phyloP scores from a whole-genome alignment of 2,888 invertebrate genomes.

The Andricus curvator region DNA sequence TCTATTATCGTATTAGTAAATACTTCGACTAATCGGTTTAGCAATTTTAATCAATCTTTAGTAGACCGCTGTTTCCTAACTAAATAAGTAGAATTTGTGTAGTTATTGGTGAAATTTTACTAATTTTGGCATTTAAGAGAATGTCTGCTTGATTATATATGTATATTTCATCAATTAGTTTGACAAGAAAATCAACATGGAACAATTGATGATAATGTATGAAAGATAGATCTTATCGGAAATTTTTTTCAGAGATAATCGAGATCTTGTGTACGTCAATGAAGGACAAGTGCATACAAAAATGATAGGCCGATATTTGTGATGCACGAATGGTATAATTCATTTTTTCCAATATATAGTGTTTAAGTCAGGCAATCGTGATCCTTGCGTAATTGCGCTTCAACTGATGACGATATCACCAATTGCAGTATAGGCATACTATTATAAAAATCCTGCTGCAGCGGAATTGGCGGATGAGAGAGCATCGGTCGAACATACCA shows the following conservation, averaged over 20 bases:
- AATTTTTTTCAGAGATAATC: background rate
- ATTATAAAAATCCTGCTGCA: background rate
- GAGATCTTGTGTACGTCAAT: background rate
- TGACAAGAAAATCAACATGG: no score
- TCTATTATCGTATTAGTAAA: no score
- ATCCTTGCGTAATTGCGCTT: constrained; percentile 14
- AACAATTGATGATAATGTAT: no score
- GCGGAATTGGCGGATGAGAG: constrained; percentile 10
- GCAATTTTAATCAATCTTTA: no score
- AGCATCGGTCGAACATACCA: constrained; percentile 8
- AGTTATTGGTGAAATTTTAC: no score
- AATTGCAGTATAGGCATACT: constrained; percentile 1
- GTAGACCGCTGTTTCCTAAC: no score
- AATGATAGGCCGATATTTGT: background rate
- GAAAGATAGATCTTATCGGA: background rate
- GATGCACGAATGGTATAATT: background rate
- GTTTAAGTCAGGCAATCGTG: background rate
- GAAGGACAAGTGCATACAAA: background rate
- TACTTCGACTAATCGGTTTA: no score
- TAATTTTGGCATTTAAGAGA: no score
- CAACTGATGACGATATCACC: constrained; percentile 1
- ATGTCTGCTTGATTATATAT: no score
- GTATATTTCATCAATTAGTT: no score
- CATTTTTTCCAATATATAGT: background rate
- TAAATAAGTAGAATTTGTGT: no score